Conservation (phyloP, 2,797 vertebrate species). For the Notoglanidium macrostoma region DNA sequence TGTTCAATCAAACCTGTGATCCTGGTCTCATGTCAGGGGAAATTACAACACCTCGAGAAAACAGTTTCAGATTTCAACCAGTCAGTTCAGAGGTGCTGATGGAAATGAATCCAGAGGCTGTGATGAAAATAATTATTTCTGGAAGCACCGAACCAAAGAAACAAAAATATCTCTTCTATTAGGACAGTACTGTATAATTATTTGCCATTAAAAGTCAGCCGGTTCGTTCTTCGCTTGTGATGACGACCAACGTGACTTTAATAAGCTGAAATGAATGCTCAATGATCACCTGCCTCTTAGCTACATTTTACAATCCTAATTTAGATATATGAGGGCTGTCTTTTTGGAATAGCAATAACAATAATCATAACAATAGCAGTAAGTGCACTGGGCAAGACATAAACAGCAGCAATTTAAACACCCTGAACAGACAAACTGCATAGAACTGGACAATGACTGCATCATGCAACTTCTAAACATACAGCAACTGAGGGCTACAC, state of each 20-base stretch:
- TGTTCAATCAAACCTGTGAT: neutral
- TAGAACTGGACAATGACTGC: neutral
- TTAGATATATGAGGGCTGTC: neutral
- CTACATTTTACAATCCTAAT: neutral
- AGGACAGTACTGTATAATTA: neutral
- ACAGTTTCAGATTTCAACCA: neutral
- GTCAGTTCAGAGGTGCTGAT: neutral
- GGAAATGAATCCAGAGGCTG: conserved; percentile 3
- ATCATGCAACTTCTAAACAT: neutral
- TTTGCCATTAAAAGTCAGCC: neutral
- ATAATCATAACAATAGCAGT: neutral
- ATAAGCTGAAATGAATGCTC: neutral
- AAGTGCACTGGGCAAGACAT: neutral
- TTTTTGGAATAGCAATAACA: neutral
- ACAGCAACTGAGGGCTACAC: neutral
- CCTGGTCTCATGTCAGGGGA: neutral
- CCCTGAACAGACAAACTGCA: neutral
- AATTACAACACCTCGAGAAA: neutral
- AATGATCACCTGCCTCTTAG: neutral
- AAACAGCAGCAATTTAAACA: neutral
- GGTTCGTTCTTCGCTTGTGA: neutral
- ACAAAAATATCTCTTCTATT: neutral
- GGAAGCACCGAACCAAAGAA: neutral
- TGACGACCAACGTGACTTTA: neutral
- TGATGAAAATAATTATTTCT: neutral